Base-by-base conservation (phyloP, 2,888 invertebrate genomes). In the Drosophila picticornis region DNA sequence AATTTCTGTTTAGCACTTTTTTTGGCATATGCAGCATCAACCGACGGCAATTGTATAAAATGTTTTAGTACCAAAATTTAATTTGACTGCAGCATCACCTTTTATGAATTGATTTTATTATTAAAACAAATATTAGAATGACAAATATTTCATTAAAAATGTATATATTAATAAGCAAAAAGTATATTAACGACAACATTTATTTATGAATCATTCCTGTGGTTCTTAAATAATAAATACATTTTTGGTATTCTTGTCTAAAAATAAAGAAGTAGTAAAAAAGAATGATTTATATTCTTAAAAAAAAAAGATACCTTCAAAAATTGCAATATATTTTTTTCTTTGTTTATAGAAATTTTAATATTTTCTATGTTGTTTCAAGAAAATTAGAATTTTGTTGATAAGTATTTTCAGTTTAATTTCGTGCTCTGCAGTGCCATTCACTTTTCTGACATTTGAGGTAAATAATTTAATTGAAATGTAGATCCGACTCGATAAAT, bases 41-140 rank as follows among this genome's bases (percentile, higher is more conserved):
- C 90, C 84, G 84, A 76, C 90, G 84, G 84, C 65, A 57, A 16
- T 43, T 73, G 31, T 19, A 22, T 11, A 6, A 27, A 22, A 46
- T 16, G 22, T 25, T 46, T 46, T 46, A 25, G 4, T 25, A 1
- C 22, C 22, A 25, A 16, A 46, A 46, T 9, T 46, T 4, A 9
- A 16, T 46, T 46, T 1, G 2, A 22, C 4, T 25, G 9, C 16
- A 9, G 46, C 22, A 9, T 16, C 9, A 9, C 46, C 10, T 46
- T 25, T 46, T 25, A 2, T 9, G 16, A 7, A 16, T 16, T 4
- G 13, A 1, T 46, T 25, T 46, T 46, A 10, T 40, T 40, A 10
- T n/a, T 40, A 2, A 7, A 13, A 2, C 4, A 46, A 46, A 22
- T 16, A 7, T 46, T 22, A 46, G 4, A 13, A 46, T 46, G 22